phyloP scores from a whole-genome alignment of 2,797 vertebrate genomes.

The Acanthopagrus latus region DNA sequence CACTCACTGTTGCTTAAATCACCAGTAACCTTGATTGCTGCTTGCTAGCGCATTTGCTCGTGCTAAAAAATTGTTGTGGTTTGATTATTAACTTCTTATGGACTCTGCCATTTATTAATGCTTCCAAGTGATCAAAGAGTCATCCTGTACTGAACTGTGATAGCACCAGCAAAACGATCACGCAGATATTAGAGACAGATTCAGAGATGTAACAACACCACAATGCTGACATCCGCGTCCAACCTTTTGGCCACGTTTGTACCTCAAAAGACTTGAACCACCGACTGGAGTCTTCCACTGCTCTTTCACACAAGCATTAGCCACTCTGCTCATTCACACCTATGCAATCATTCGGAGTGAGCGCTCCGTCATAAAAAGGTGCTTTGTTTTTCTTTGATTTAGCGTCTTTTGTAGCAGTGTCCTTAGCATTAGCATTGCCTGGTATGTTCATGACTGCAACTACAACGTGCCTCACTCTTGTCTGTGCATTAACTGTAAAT shows the following conservation, averaged over 20 bases:
- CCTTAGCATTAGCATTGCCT: conserved; percentile 51
- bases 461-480: conserved; percentile 78
- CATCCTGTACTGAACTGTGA: conserved; percentile 65
- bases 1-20: conserved; percentile 59
- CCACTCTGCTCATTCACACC: conserved; percentile 66
- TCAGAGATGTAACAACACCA: conserved; percentile 7
- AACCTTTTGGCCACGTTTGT: conserved; percentile 49
- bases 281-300: conserved; percentile 68
- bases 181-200: conserved; percentile 27
- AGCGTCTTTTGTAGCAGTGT: conserved; percentile 44
- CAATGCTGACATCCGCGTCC: conserved; percentile 32
- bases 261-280: conserved; percentile 69
- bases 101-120: conserved; percentile 47
- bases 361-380: conserved; percentile 53
- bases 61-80: conserved; percentile 51
- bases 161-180: conserved; percentile 71
- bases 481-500: conserved; percentile 79
- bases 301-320: conserved; percentile 44
- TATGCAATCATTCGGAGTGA: conserved; percentile 78
- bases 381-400: conserved; percentile 55
- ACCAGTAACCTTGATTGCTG: conserved; percentile 56
- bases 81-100: conserved; percentile 49
- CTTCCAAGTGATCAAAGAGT: conserved; percentile 41
- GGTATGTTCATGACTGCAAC: conserved; percentile 58
- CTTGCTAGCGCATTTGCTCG: conserved; percentile 58